A percentile compares a stretch with the other conserved stretches of the same genome.
Evolutionary conservation across 1,140 invertebrate genomes (phyloP).

Genomic region (Coenobita brevimanus): DNA sequence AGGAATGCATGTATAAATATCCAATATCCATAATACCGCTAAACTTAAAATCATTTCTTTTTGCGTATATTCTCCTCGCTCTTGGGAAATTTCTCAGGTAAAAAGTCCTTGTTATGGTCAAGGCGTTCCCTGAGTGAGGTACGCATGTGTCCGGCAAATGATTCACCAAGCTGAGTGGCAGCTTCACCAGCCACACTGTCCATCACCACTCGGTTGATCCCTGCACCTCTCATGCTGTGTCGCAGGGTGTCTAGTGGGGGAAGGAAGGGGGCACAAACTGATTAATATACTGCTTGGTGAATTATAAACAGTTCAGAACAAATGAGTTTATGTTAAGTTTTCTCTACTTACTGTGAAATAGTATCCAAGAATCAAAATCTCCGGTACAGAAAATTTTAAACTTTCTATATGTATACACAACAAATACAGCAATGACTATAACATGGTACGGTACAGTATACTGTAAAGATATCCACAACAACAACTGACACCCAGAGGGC

Average conservation of each 20-base stretch:
- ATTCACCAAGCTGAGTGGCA: slow-evolving; percentile 42
- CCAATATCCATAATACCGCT: neutral
- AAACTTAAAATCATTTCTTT: slow-evolving; percentile 36
- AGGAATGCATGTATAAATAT: slow-evolving; percentile 30
- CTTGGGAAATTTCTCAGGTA: slow-evolving; percentile 52
- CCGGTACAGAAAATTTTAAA: too few relatives aligned
- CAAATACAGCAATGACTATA: too few relatives aligned
- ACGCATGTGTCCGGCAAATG: slow-evolving; percentile 53
- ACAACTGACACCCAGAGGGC: too few relatives aligned
- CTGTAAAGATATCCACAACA: too few relatives aligned
- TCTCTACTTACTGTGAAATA: too few relatives aligned
- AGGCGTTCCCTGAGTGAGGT: slow-evolving; percentile 43
- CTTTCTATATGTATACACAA: too few relatives aligned
- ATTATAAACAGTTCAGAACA: too few relatives aligned
- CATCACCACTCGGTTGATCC: slow-evolving; percentile 58
- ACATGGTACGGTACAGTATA: too few relatives aligned
- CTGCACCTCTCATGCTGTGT: slow-evolving; percentile 61
- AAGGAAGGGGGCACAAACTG: too few relatives aligned
- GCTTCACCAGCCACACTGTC: slow-evolving; percentile 59
- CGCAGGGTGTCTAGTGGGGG: slow-evolving; percentile 63
- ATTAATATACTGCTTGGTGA: too few relatives aligned
- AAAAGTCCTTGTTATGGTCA: slow-evolving; percentile 49
- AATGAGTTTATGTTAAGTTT: too few relatives aligned
- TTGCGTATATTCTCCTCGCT: slow-evolving; percentile 56
- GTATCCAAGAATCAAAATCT: too few relatives aligned